phyloP scores from a whole-genome alignment of 2,113 vertebrate genomes.

The Mastomys coucha region DNA sequence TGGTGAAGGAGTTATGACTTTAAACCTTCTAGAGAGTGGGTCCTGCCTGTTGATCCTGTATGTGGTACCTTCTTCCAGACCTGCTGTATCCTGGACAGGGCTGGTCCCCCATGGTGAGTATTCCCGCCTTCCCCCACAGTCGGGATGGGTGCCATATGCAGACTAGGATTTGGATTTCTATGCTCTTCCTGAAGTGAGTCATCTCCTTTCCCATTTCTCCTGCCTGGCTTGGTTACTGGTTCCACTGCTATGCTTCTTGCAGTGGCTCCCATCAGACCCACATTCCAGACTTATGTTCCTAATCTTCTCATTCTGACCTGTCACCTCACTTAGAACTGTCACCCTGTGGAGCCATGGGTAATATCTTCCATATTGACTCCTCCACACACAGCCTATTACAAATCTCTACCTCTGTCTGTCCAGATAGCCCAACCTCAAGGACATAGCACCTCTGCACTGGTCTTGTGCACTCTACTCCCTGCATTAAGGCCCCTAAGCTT shows the following conservation, averaged over 20 bases:
- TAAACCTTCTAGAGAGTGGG: neutral
- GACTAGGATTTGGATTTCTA: neutral
- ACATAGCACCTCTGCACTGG: neutral
- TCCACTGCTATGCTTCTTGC: neutral
- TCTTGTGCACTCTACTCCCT: neutral
- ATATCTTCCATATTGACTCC: neutral
- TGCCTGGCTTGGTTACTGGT: neutral
- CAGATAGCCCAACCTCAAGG: neutral
- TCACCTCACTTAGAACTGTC: neutral
- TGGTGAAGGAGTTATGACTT: neutral
- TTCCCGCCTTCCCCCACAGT: rapidly evolving
- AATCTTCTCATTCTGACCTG: neutral
- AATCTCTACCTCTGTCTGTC: neutral
- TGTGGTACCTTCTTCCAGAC: neutral
- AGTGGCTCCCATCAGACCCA: neutral
- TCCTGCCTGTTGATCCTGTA: neutral
- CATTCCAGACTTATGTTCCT: neutral
- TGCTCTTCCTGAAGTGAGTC: neutral
- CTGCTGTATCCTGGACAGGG: no score
- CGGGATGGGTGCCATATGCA: no score
- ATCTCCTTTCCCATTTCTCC: neutral
- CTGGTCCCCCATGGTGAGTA: neutral
- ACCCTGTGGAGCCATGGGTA: neutral
- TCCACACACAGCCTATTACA: neutral
- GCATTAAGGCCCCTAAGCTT: neutral